phyloP scores from a whole-genome alignment of 2,797 vertebrate genomes.

The Falco naumanni region DNA sequence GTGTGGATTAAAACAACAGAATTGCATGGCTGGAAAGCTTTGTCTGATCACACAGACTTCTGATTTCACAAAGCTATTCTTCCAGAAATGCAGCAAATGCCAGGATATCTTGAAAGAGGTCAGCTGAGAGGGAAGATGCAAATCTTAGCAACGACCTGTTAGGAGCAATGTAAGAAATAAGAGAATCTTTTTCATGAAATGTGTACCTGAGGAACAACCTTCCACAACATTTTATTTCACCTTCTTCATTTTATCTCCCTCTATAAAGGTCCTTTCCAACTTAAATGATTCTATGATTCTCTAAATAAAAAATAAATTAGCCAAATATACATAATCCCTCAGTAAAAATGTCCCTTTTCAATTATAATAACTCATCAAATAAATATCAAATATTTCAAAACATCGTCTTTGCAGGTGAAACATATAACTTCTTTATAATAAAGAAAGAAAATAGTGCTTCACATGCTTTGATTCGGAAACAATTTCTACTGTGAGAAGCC shows the following conservation, averaged over 20 bases:
- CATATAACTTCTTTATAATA: neutral
- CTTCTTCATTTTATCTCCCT: neutral
- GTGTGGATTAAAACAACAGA: constrained; percentile 34
- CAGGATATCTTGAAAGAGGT: constrained; percentile 9
- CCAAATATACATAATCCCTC: neutral
- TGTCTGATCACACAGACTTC: constrained; percentile 11
- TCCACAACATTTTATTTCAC: neutral
- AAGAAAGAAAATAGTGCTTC: neutral
- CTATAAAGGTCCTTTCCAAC: neutral
- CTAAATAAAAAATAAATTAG: neutral
- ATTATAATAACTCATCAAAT: neutral
- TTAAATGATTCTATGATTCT: neutral
- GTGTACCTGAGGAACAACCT: neutral
- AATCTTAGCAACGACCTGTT: neutral
- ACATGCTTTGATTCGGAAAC: neutral
- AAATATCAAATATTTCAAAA: neutral
- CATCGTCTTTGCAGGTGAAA: neutral
- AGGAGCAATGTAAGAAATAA: neutral
- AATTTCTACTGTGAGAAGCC: neutral
- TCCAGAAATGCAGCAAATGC: constrained; percentile 53
- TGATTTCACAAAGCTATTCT: constrained; percentile 43
- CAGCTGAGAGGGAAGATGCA: constrained; percentile 39
- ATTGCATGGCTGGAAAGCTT: constrained; percentile 24
- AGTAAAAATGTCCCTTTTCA: neutral
- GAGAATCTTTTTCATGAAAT: neutral